phyloP scores from a whole-genome alignment of 2,888 invertebrate species.

The Litoditis marina region DNA sequence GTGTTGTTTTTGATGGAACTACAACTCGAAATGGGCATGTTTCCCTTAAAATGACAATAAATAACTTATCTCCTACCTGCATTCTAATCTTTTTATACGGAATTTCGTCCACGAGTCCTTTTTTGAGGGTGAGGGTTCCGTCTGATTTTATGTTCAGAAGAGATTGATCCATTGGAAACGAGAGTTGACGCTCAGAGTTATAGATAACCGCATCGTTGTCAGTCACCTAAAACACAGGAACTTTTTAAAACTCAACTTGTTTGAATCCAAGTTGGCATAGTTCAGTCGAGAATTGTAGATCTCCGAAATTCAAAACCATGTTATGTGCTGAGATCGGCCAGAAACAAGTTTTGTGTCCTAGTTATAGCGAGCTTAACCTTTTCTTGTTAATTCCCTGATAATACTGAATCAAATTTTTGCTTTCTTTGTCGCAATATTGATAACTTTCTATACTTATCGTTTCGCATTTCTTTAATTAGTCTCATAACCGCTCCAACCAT shows the following conservation, averaged over 20 bases:
- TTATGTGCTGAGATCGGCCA: background rate
- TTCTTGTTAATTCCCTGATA: no score
- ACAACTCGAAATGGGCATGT: no score
- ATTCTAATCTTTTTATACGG: constrained; percentile 35
- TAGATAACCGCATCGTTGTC: constrained; percentile 59
- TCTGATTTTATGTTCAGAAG: constrained; percentile 34
- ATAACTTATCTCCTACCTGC: no score
- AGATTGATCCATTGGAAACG: constrained; percentile 35
- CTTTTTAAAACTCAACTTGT: background rate
- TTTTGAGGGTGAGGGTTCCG: constrained; percentile 31
- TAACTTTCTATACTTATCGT: no score
- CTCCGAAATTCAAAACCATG: background rate
- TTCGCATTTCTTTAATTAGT: no score
- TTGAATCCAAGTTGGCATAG: background rate
- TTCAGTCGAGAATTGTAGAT: background rate
- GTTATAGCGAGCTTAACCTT: no score
- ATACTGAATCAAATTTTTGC: no score
- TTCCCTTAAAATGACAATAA: no score
- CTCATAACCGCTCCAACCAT: no score
- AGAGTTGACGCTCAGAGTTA: constrained; percentile 53
- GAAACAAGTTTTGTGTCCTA: background rate
- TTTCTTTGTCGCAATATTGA: no score
- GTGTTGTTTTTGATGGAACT: no score
- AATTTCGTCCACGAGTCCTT: constrained; percentile 15
- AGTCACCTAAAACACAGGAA: constrained; percentile 20